These are phyloP conservation scores for Acridotheres tristis DNA, from an alignment of 2,797 vertebrate species.

Conservation along the genomic window DNA sequence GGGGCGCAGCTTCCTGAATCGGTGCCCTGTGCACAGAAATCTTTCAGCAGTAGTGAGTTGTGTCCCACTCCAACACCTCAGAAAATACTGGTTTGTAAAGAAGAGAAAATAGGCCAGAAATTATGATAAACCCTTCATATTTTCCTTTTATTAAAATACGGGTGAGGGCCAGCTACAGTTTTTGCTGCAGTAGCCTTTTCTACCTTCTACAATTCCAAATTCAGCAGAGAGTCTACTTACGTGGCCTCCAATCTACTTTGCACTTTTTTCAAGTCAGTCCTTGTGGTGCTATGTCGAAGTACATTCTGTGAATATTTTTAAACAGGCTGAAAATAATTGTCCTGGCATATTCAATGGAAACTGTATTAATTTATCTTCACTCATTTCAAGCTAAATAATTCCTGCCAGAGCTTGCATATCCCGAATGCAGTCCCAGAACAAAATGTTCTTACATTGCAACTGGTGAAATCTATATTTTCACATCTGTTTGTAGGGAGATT, in stretches of 20 bases:
- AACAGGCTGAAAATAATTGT: slow-evolving; percentile 19
- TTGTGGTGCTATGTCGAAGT: background rate
- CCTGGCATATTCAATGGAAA: slow-evolving; percentile 42
- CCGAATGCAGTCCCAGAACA: slow-evolving; percentile 16
- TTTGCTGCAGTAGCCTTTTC: background rate
- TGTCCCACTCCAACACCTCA: background rate
- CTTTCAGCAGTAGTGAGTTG: accelerated
- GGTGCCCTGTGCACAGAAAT: accelerated
- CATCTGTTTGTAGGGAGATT: background rate
- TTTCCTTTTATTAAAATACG: background rate
- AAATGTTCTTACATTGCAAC: slow-evolving; percentile 40
- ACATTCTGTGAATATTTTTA: slow-evolving; percentile 41
- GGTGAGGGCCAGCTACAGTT: background rate
- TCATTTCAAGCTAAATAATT: slow-evolving; percentile 25
- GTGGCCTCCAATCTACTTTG: background rate
- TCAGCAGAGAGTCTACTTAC: background rate
- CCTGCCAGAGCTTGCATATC: slow-evolving; percentile 8
- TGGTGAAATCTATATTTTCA: slow-evolving; percentile 26
- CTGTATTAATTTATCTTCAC: slow-evolving; percentile 45
- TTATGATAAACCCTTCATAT: background rate
- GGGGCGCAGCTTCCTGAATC: background rate
- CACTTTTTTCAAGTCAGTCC: background rate
- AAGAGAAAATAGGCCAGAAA: background rate
- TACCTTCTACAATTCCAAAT: background rate
- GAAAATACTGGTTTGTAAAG: background rate